Conservation (phyloP, 1,140 invertebrate genomes). For the Dinothrombium tinctorium region DNA sequence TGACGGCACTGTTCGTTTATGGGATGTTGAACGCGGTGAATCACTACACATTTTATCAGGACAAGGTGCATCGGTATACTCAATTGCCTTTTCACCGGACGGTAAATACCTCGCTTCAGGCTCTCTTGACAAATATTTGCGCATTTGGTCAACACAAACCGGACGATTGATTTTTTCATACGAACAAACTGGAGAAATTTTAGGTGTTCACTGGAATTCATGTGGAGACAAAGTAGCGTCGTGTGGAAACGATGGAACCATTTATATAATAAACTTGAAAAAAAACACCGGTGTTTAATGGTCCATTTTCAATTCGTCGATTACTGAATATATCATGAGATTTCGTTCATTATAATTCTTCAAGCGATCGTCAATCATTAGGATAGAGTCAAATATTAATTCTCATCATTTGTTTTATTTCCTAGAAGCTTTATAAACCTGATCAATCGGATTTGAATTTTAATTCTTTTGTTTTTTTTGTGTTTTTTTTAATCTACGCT, state of each 20-base stretch:
- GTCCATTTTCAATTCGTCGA: no score
- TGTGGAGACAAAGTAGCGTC: conserved; percentile 93
- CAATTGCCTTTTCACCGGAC: conserved; percentile 48
- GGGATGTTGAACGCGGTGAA: conserved; percentile 87
- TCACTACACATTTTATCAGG: conserved; percentile 89
- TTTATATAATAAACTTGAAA: no score
- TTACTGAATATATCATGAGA: conserved; percentile 98
- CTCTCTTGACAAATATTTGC: conserved; percentile 96
- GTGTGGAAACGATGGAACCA: conserved; percentile 91
- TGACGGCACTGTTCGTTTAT: conserved; percentile 76
- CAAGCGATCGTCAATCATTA: conserved; percentile 82
- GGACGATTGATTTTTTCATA: conserved; percentile 91
- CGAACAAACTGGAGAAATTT: conserved; percentile 91
- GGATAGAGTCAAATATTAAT: conserved; percentile 78
- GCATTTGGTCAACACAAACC: conserved; percentile 95
- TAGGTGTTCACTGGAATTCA: conserved; percentile 98
- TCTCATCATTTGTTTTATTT: no score
- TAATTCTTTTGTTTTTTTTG: no score
- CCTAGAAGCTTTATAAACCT: no score
- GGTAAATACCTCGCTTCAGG: conserved; percentile 72
- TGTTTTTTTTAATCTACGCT: no score
- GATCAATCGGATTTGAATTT: no score
- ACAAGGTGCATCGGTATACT: conserved; percentile 81
- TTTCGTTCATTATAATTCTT: conserved; percentile 95
- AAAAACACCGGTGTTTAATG: no score